Evolutionary conservation across 2,113 vertebrate species (phyloP), one percentile per base, ranked within the genome.

Genomic region (Chaenogobius annularis): DNA sequence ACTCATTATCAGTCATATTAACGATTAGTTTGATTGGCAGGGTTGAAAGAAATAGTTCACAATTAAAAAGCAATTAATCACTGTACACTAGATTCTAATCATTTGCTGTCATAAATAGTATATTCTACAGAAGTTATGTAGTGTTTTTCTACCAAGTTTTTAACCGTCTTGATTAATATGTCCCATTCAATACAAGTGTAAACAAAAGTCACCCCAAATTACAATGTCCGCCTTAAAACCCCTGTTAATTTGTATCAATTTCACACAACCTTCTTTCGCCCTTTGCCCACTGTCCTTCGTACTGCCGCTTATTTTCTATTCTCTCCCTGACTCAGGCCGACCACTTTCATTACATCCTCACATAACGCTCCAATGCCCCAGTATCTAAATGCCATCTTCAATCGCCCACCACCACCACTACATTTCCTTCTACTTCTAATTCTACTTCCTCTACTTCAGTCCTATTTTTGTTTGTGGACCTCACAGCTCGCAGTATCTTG

Each of bases 191-290:
- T 75, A 79, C 81, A 23, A 74, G 68, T 78, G 50, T 52, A 52
- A 6, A 52, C 50, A 54, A n/a, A 74, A 86, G 86, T 90, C 75
- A 88, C 83, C 69, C 74, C 66, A 86, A 83, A 85, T 70, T 72
- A 74, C 77, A 77, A 69, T 80, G 77, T 77, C 73, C 69, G 69
- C 77, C 83, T 72, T 80, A 83, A 90, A 90, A 77, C 78, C 87
- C 82, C 63, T 70, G 85, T 88, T 91, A 87, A 91, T 92, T 86
- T 84, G 66, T 89, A 92, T 92, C 83, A 90, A 92, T 90, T 86
- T 37, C 86, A 77, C 66, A 69, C 78, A 80, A 80, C 77, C 23
- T 75, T 85, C 55, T 88, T 66, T 70, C 78, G 72, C 13, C 79
- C 85, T 83, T 75, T 75, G 78, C 70, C 80, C 75, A 68, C 75